Evolutionary conservation across 2,113 vertebrate species (phyloP), one percentile per base, ranked within the genome.

Genomic region (Pyxicephalus adspersus): DNA sequence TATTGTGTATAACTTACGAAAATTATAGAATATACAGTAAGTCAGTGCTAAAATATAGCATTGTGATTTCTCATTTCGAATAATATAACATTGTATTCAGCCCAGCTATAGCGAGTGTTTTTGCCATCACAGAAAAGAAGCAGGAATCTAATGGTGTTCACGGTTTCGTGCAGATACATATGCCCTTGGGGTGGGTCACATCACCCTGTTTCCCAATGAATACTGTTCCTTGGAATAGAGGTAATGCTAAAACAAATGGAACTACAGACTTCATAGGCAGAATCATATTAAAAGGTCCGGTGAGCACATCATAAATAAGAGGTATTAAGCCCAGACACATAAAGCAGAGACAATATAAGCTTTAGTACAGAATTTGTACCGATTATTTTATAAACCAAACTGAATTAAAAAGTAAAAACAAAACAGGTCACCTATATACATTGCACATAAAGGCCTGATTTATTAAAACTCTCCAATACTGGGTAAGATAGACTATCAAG

Each of bases 111-210:
- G 60, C 54, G 63, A 77, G 63, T 77, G 63, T 51, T 34, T 77
- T 77, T 65, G 75, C 63, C 75, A 26, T 76, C 57, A 64, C 38
- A 63, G 74, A 50, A 57, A 76, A 58, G 25, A 76, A n/a, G 45
- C 74, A 34, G 45, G 3, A 77, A 77, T 55, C 45, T 64, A 77
- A 77, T 77, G 66, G 75, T 52, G 22, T 77, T 66, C 75, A 77
- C 45, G 65, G 75, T 66, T 64, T 77, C 54, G 75, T 65, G 29
- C 50, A 77, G 75, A 55, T 77, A 77, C 63, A 54, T n/a, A 66
- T 77, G 75, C 61, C 75, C 75, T 77, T 77, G 61, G 64, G 75
- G 75, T 54, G 63, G 75, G 75, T 77, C 75, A 77, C 63, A 65
- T 52, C 50, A 55, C 75, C 63, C 75, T 34, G 50, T 11, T 23